Evolutionary conservation across 2,113 vertebrate species (phyloP).

Genomic region (Neopipo cinnamomea): DNA sequence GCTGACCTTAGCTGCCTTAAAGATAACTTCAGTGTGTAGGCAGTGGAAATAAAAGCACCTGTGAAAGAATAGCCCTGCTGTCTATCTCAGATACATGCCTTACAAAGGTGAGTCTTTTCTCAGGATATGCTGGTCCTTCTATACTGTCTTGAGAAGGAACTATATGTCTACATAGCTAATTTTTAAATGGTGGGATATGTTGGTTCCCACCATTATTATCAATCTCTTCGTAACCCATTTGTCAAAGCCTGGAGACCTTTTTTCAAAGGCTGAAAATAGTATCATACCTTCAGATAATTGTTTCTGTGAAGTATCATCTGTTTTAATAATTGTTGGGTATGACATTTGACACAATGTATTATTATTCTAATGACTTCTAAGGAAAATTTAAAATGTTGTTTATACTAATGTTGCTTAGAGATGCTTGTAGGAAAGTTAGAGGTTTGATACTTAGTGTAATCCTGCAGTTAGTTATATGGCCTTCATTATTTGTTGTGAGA

Average conservation of each 20-base stretch:
- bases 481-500: not conserved
- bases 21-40: not conserved
- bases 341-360: not conserved
- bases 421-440: not conserved
- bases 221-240: not conserved
- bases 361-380: not conserved
- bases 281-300: not conserved
- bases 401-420: not conserved
- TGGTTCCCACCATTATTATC: not conserved
- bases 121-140: slow-evolving; percentile 40
- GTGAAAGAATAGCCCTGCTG: not conserved
- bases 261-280: not conserved
- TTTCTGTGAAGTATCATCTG: not conserved
- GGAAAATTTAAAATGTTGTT: not conserved
- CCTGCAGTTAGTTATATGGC: not conserved
- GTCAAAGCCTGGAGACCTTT: not conserved
- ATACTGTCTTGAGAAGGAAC: not conserved
- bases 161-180: not conserved
- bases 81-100: slow-evolving; percentile 20
- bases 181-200: not conserved
- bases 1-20: slow-evolving; percentile 44
- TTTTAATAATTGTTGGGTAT: not conserved
- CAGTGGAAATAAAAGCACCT: slow-evolving; percentile 25
- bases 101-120: slow-evolving; percentile 40
- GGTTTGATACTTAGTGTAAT: not conserved